phyloP scores from a whole-genome alignment of 2,888 invertebrate species.

The Pheosia tremula region DNA sequence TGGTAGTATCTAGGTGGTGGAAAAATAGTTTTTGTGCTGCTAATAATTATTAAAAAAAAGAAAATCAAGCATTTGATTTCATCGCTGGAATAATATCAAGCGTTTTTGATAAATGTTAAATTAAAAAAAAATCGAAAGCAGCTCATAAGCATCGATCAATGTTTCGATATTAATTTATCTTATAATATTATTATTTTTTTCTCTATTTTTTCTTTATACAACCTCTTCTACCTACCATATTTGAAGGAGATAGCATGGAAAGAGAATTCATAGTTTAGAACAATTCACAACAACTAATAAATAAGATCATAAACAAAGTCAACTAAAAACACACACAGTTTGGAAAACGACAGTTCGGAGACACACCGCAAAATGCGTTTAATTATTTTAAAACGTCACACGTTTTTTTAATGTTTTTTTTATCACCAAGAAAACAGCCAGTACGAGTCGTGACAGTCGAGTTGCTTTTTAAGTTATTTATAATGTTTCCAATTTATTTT shows the following conservation, averaged over 20 bases:
- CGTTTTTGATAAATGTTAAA: conserved; percentile 7
- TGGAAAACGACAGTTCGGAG: conserved; percentile 40
- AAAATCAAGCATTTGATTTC: conserved; percentile 31
- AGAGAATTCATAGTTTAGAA: conserved; percentile 79
- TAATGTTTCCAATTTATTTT: no score
- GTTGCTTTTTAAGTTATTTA: no score
- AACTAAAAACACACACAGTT: conserved; percentile 38
- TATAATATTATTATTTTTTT: conserved; percentile 29
- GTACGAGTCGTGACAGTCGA: no score
- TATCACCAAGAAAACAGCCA: no score
- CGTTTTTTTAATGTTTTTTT: no score
- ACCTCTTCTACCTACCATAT: conserved; percentile 84
- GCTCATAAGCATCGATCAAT: conserved; percentile 32
- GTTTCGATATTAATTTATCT: not conserved
- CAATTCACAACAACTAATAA: conserved; percentile 48
- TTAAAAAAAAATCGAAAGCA: conserved; percentile 1
- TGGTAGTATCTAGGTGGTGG: not conserved
- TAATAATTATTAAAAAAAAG: conserved; percentile 25
- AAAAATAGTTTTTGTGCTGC: conserved; percentile 21
- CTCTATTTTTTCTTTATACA: conserved; percentile 78
- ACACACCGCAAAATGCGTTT: conserved; percentile 12
- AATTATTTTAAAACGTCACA: no score
- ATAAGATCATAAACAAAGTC: conserved; percentile 39
- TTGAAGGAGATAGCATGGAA: conserved; percentile 84
- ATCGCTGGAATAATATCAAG: conserved; percentile 16